Conservation (phyloP, 2,797 vertebrate genomes). For the Coilia nasus region DNA sequence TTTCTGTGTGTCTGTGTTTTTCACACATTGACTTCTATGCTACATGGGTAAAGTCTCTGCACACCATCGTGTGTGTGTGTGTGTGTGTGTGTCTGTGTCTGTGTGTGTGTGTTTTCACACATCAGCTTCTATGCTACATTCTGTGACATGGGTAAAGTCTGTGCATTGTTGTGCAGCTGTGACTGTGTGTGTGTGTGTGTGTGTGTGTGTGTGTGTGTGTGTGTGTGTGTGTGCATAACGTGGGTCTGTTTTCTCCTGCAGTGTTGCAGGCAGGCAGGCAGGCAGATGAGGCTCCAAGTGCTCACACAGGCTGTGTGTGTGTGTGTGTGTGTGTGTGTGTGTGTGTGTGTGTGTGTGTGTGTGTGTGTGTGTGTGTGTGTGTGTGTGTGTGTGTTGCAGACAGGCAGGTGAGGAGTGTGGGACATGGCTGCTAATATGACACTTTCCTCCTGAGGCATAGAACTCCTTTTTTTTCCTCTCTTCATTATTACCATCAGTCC, state of each 20-base stretch:
- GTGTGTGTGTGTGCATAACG: neutral
- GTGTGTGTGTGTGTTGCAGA: neutral
- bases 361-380: constrained; percentile 40
- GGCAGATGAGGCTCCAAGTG: too few relatives aligned
- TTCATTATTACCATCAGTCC: neutral
- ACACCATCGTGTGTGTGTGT: neutral
- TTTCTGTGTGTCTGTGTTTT: too few relatives aligned
- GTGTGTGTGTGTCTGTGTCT: neutral
- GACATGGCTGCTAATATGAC: neutral
- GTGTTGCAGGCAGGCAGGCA: neutral
- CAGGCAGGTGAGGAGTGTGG: too few relatives aligned
- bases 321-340: constrained; percentile 8
- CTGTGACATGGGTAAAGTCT: neutral
- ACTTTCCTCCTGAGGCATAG: constrained; percentile 1
- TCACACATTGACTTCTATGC: too few relatives aligned
- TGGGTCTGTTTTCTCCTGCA: neutral
- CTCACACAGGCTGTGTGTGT: neutral
- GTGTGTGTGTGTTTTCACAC: neutral
- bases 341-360: constrained; percentile 40
- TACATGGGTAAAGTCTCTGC: too few relatives aligned
- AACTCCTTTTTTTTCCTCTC: neutral
- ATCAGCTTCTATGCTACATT: neutral
- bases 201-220: neutral
- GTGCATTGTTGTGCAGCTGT: neutral
- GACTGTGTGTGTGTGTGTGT: neutral